Percentiles rank a stretch among this genome's conserved stretches.
Conservation (phyloP, 2,888 invertebrate genomes). For the Halictus ligatus region DNA sequence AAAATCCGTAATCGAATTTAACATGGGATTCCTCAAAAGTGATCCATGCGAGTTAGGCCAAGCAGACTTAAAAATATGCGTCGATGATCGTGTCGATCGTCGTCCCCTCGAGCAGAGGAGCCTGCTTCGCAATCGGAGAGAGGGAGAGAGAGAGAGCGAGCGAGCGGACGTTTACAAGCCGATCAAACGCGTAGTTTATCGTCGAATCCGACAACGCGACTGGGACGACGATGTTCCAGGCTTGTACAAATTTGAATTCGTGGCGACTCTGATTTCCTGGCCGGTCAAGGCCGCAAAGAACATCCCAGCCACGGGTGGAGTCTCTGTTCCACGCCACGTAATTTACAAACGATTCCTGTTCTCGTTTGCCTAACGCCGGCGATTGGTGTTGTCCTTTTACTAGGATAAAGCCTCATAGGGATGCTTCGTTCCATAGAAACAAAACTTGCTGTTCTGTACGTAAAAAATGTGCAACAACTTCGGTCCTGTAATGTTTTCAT, state of each 20-base stretch:
- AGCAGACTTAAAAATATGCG: slow-evolving; percentile 45
- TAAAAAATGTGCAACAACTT: not conserved
- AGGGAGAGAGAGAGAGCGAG: not conserved
- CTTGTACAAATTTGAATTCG: slow-evolving; percentile 56
- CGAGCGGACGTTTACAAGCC: slow-evolving; percentile 54
- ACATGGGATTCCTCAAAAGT: not conserved
- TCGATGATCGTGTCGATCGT: slow-evolving; percentile 49
- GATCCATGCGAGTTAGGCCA: not conserved
- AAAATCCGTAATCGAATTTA: not conserved
- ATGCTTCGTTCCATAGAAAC: not conserved
- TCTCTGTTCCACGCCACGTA: slow-evolving; percentile 18
- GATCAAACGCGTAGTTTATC: slow-evolving; percentile 59
- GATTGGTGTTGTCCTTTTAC: not conserved
- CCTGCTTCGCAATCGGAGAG: slow-evolving; percentile 8
- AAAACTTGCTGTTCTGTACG: not conserved
- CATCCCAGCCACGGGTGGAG: slow-evolving; percentile 12
- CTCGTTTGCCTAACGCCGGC: not conserved
- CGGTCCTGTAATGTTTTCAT: not conserved
- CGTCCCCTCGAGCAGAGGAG: slow-evolving; percentile 17
- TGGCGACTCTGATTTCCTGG: slow-evolving; percentile 45
- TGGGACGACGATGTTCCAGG: slow-evolving; percentile 38
- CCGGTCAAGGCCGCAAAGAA: slow-evolving; percentile 23
- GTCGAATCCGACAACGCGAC: slow-evolving; percentile 22
- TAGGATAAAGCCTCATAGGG: not conserved
- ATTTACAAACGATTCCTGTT: slow-evolving; percentile 22